A percentile compares a stretch with the other conserved stretches of the same genome.
Evolutionary conservation across 2,797 vertebrate genomes (phyloP).

Genomic region (Sebastes baramenuke): DNA sequence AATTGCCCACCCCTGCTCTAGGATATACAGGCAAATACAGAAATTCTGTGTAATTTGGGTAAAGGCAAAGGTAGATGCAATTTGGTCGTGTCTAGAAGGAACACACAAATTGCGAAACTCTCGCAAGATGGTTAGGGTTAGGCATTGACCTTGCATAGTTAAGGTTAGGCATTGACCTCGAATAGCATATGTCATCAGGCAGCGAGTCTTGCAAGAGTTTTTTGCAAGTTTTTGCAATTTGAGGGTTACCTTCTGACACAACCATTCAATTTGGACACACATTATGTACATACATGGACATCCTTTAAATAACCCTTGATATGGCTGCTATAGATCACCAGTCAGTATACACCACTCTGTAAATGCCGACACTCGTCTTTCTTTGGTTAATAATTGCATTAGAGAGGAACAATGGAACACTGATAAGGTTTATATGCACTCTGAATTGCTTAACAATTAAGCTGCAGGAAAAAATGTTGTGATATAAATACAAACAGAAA

Average conservation of each 20-base stretch:
- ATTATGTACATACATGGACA: background rate
- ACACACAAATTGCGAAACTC: no score
- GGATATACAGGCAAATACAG: background rate
- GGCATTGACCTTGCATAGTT: no score
- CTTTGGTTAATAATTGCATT: constrained; percentile 56
- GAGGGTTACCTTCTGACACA: no score
- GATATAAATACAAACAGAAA: background rate
- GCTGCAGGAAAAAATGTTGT: background rate
- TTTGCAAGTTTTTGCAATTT: no score
- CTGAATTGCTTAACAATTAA: background rate
- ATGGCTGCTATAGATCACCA: background rate
- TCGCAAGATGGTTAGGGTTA: no score
- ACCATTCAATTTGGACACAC: background rate
- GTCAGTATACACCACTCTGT: background rate
- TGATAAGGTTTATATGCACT: constrained; percentile 32
- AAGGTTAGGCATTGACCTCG: no score
- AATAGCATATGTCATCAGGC: no score
- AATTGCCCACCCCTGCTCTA: no score
- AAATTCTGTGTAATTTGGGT: background rate
- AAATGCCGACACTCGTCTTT: background rate
- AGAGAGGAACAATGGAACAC: background rate
- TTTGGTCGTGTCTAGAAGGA: no score
- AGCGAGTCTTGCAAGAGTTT: no score
- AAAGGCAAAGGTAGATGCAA: background rate
- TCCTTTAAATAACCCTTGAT: background rate